Conservation (phyloP, 1,140 invertebrate genomes). For the Pygmarrhopalites habei region DNA sequence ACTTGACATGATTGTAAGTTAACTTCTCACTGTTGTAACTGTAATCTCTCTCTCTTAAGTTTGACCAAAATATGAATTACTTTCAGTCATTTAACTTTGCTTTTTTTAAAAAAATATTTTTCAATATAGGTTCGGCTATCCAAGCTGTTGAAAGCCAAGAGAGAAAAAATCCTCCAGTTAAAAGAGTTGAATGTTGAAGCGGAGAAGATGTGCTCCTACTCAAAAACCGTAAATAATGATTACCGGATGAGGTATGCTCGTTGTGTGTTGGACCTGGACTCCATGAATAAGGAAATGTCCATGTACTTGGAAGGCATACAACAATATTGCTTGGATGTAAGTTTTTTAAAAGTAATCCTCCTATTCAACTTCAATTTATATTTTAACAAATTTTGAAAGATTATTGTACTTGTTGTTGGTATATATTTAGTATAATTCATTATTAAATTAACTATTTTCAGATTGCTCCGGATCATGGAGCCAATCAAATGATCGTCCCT, state of each 20-base stretch:
- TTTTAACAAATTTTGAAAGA: background rate
- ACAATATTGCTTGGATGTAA: constrained; percentile 66
- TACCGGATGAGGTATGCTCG: constrained; percentile 85
- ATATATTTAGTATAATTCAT: no score
- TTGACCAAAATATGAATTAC: no score
- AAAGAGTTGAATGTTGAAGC: constrained; percentile 85
- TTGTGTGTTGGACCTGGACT: constrained; percentile 82
- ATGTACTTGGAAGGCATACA: constrained; percentile 78
- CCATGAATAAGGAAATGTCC: constrained; percentile 80
- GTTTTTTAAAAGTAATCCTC: constrained; percentile 9
- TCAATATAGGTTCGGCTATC: constrained; percentile 57
- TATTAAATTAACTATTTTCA: no score
- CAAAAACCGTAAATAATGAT: constrained; percentile 61
- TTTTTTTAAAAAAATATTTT: no score
- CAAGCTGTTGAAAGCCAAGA: constrained; percentile 78
- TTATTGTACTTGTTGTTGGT: background rate
- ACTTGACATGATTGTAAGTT: constrained; percentile 70
- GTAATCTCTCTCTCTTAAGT: constrained; percentile 1
- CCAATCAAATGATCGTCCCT: constrained; percentile 79
- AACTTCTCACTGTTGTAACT: no score
- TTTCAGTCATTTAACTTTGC: no score
- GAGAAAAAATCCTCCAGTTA: constrained; percentile 67
- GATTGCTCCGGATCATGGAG: constrained; percentile 76
- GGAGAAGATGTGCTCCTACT: constrained; percentile 75
- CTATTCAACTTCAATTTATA: background rate